phyloP scores from a whole-genome alignment of 2,113 vertebrate genomes.

The Geococcyx californianus region DNA sequence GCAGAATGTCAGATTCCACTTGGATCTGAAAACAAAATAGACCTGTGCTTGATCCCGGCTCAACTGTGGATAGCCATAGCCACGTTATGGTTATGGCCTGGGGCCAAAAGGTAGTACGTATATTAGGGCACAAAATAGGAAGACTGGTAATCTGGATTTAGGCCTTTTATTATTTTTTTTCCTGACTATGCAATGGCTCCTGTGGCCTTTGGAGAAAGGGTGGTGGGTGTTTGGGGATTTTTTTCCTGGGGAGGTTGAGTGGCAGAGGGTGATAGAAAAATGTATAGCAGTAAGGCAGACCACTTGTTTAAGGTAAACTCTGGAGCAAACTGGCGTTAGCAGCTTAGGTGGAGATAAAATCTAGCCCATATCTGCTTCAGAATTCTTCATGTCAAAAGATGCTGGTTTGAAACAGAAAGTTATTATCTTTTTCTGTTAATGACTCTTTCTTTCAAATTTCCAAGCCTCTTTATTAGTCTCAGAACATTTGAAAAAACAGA shows the following conservation, averaged over 20 bases:
- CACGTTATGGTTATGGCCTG: background rate
- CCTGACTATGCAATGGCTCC: background rate
- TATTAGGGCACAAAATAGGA: background rate
- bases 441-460: background rate
- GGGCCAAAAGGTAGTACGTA: background rate
- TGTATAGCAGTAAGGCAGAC: background rate
- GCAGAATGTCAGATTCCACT: background rate
- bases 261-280: background rate
- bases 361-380: background rate
- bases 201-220: background rate
- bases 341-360: background rate
- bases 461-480: background rate
- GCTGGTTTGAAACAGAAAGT: background rate
- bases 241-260: background rate
- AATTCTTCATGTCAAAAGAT: background rate
- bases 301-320: background rate
- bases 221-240: background rate
- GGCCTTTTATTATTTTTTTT: background rate
- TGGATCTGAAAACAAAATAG: background rate
- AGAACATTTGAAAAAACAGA: background rate
- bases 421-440: background rate
- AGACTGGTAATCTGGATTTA: background rate
- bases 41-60: background rate
- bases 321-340: background rate
- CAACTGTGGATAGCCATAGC: background rate